Evolutionary conservation across 2,797 vertebrate species (phyloP).

Genomic region (Knipowitschia caucasica): DNA sequence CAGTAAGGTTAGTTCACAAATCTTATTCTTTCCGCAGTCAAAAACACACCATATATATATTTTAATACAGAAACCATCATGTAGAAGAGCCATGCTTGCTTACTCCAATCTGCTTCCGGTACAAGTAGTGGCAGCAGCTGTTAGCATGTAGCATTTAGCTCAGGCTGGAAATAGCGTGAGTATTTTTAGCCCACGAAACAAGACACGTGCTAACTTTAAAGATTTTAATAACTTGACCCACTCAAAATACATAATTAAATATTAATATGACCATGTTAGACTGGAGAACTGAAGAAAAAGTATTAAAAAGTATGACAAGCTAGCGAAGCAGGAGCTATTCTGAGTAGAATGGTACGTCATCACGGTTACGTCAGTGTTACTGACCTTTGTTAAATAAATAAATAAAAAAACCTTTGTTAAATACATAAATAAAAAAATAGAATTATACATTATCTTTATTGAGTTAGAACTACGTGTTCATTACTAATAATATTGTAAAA

Average conservation of each 20-base stretch:
- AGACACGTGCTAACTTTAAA: neutral
- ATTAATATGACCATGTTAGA: neutral
- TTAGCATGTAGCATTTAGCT: slow-evolving; percentile 6
- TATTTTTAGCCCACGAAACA: slow-evolving; percentile 1
- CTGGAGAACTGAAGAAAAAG: neutral
- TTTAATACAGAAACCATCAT: no score
- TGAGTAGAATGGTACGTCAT: no score
- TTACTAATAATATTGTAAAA: no score
- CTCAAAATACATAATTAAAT: neutral
- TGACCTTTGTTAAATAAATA: no score
- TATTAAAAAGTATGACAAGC: neutral
- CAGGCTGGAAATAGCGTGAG: neutral
- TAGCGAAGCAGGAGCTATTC: slow-evolving; percentile 8
- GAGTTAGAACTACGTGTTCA: no score
- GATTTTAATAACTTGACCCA: neutral
- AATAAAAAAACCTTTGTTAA: no score
- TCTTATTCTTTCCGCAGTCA: no score
- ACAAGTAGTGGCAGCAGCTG: neutral
- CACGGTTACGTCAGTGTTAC: neutral
- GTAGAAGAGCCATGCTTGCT: no score
- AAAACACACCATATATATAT: no score
- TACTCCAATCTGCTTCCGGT: neutral
- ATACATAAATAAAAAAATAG: no score
- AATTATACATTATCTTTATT: no score
- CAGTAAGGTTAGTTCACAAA: no score